Evolutionary conservation across 2,888 invertebrate species (phyloP).

Genomic region (Tipula unca): DNA sequence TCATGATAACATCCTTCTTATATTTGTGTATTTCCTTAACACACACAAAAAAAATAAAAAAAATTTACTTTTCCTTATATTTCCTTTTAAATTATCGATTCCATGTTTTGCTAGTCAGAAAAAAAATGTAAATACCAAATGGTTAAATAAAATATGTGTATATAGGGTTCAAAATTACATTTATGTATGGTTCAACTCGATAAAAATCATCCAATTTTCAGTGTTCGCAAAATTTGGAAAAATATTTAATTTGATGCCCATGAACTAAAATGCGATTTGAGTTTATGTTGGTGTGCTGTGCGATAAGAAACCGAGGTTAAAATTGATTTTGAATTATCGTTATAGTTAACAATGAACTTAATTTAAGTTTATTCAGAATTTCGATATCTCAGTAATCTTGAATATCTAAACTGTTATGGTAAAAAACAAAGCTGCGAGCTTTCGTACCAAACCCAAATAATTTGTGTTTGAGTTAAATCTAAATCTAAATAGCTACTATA

Average conservation of each 20-base stretch:
- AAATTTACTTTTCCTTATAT: neutral
- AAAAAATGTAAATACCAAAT: neutral
- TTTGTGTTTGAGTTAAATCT: too few relatives aligned
- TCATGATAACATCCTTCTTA: neutral
- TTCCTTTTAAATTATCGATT: conserved; percentile 14
- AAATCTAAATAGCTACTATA: too few relatives aligned
- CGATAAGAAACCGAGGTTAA: neutral
- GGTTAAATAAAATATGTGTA: conserved; percentile 3
- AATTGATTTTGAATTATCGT: too few relatives aligned
- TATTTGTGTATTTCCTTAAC: neutral
- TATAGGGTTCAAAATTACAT: neutral
- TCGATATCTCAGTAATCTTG: too few relatives aligned
- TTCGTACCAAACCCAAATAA: too few relatives aligned
- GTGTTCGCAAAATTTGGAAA: neutral
- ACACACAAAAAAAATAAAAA: neutral
- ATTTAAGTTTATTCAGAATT: too few relatives aligned
- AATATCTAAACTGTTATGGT: too few relatives aligned
- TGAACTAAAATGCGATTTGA: neutral
- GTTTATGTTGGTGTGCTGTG: neutral
- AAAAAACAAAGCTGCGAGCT: too few relatives aligned
- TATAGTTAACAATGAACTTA: too few relatives aligned
- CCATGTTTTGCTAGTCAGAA: neutral
- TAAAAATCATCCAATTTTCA: neutral
- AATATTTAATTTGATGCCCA: neutral
- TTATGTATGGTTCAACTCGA: neutral